phyloP scores from a whole-genome alignment of 2,797 vertebrate species.

The Synaphobranchus kaupii region DNA sequence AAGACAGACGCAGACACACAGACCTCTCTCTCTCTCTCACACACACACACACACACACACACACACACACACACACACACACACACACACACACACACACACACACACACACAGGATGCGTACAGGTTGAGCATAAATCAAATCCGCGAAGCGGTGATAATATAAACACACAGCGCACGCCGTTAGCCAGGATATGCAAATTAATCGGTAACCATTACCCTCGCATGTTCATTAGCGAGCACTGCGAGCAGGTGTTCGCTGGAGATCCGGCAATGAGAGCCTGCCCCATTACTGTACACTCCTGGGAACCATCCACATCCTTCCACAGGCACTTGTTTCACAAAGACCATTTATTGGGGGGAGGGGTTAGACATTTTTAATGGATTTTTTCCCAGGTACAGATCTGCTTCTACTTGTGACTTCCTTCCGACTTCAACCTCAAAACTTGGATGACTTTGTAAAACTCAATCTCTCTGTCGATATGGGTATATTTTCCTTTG shows the following conservation, averaged over 20 bases:
- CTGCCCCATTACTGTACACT: constrained; percentile 1
- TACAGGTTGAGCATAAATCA: neutral
- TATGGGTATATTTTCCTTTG: too few relatives aligned
- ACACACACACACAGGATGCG: neutral
- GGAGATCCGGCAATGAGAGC: constrained; percentile 16
- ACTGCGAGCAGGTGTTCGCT: constrained; percentile 23
- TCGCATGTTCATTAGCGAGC: neutral
- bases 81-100: neutral
- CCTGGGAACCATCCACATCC: neutral
- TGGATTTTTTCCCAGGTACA: neutral
- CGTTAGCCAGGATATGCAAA: neutral
- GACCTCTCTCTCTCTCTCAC: too few relatives aligned
- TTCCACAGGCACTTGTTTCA: neutral
- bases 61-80: constrained; percentile 3
- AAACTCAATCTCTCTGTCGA: neutral
- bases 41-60: neutral
- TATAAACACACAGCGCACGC: neutral
- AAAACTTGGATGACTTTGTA: neutral
- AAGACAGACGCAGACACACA: neutral
- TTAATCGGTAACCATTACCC: neutral
- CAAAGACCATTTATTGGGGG: neutral
- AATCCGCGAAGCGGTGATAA: neutral
- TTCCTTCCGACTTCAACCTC: neutral
- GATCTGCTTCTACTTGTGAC: neutral
- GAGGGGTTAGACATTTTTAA: neutral